These are phyloP conservation scores for Deilephila porcellus DNA, from an alignment of 2,888 invertebrate genomes.

Conservation along the genomic window DNA sequence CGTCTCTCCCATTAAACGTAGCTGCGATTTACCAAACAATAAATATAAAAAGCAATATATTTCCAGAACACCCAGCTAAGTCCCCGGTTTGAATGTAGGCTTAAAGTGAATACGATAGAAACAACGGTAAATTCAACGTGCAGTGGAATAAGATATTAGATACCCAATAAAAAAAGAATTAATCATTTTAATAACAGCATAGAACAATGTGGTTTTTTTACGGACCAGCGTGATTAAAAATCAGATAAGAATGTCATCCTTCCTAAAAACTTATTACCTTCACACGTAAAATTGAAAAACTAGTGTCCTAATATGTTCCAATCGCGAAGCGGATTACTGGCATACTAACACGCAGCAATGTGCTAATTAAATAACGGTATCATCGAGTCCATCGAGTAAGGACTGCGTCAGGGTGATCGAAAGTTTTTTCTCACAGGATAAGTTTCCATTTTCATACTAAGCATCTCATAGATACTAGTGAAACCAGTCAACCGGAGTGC, in stretches of 20 bases:
- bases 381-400: not conserved
- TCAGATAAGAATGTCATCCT: not conserved
- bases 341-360: not conserved
- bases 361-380: slow-evolving; percentile 16
- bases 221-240: too few relatives aligned
- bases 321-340: not conserved
- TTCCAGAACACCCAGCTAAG: not conserved
- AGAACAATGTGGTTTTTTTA: not conserved
- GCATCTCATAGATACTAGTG: not conserved
- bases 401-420: slow-evolving; percentile 1
- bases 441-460: slow-evolving; percentile 20
- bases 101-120: not conserved
- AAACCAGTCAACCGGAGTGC: not conserved
- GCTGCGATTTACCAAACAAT: slow-evolving; percentile 10
- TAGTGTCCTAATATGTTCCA: not conserved
- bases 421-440: slow-evolving; percentile 24
- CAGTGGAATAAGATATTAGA: not conserved
- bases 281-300: not conserved
- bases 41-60: not conserved
- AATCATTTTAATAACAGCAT: not conserved
- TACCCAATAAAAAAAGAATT: not conserved
- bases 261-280: not conserved
- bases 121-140: not conserved
- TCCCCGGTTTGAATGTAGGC: not conserved
- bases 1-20: slow-evolving; percentile 1